phyloP scores from a whole-genome alignment of 2,888 invertebrate genomes.

The Chrysopilus asiliformis region DNA sequence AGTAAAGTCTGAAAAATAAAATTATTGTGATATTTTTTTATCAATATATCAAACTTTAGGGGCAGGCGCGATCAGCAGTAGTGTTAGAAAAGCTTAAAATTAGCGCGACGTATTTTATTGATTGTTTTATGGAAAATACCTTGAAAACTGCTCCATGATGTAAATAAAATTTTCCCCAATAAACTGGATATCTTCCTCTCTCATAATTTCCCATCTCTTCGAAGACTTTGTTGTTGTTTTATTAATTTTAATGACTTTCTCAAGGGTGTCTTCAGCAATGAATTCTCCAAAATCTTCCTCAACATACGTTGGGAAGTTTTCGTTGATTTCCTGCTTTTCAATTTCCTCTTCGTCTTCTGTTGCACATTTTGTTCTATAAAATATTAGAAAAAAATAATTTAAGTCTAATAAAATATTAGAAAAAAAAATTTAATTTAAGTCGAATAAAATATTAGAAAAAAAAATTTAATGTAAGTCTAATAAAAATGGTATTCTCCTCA shows the following conservation, averaged over 20 bases:
- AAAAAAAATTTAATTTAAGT: constrained; percentile 19
- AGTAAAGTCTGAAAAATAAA: constrained; percentile 19
- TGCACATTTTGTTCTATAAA: constrained; percentile 45
- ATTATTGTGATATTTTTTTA: not conserved
- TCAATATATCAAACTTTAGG: too few relatives aligned
- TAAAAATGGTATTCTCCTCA: too few relatives aligned
- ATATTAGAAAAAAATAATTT: constrained; percentile 7
- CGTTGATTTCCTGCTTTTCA: constrained; percentile 47
- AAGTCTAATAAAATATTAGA: not conserved
- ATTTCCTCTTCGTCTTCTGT: constrained; percentile 55
- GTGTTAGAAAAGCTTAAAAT: too few relatives aligned
- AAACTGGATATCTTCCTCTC: constrained; percentile 25
- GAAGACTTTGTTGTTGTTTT: constrained; percentile 24
- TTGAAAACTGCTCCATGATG: constrained; percentile 25
- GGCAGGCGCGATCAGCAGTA: too few relatives aligned
- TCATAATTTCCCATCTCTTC: constrained; percentile 20
- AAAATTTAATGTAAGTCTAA: constrained; percentile 19
- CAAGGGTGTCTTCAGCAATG: constrained; percentile 38
- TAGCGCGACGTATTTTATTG: too few relatives aligned
- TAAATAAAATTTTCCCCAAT: constrained; percentile 27
- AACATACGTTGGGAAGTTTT: constrained; percentile 55
- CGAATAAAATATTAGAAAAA: not conserved
- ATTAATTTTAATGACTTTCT: constrained; percentile 28
- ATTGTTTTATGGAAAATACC: too few relatives aligned
- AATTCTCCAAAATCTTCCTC: constrained; percentile 60